Percentiles rank a stretch among this genome's conserved stretches.
These are phyloP conservation scores for Sebastiscus albofasciatus DNA, from an alignment of 2,797 vertebrate genomes.

Conservation along the genomic window DNA sequence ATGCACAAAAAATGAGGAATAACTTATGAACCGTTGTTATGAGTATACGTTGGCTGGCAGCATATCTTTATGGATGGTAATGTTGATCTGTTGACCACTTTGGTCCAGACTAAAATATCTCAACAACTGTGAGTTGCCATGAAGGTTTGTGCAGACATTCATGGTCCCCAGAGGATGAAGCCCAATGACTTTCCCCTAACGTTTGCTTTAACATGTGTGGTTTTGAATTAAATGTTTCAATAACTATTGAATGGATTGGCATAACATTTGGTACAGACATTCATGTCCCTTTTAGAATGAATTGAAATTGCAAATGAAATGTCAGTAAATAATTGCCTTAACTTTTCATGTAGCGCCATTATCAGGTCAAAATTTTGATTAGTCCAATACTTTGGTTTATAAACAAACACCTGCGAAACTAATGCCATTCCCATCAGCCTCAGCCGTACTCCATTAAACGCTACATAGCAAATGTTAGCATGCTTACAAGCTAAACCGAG, in stretches of 20 bases:
- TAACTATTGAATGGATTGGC: neutral
- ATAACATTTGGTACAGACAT: neutral
- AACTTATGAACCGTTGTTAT: too few species aligned
- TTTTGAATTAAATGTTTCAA: neutral
- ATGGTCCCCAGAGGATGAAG: neutral
- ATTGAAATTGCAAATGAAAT: neutral
- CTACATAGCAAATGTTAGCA: neutral
- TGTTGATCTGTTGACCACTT: neutral
- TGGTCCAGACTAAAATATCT: neutral
- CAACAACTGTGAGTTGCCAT: neutral
- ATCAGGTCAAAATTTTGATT: neutral
- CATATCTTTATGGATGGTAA: neutral
- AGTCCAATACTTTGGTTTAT: neutral
- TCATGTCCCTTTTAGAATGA: neutral
- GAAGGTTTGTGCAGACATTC: neutral
- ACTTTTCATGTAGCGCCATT: rapidly evolving
- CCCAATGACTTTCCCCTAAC: neutral
- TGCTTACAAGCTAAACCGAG: neutral
- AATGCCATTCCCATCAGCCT: neutral
- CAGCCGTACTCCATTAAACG: neutral
- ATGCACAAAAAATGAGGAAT: too few species aligned
- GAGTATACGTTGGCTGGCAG: neutral
- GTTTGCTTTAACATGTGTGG: neutral
- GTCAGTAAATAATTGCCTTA: neutral
- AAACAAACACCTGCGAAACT: neutral